phyloP scores from a whole-genome alignment of 1,140 invertebrate genomes.

The Heliconius melpomene region DNA sequence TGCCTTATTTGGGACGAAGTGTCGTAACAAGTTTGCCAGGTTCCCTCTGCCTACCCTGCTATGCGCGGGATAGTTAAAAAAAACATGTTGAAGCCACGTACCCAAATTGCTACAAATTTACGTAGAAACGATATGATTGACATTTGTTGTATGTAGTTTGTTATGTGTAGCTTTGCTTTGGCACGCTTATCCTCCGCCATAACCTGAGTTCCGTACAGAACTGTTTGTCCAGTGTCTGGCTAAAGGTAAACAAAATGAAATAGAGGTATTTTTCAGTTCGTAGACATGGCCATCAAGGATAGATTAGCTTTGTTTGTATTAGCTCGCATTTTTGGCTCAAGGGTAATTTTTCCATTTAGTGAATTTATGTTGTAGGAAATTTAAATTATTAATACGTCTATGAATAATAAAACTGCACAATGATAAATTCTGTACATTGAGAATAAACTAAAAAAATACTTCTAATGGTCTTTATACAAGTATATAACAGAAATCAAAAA shows the following conservation, averaged over 20 bases:
- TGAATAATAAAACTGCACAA: neutral
- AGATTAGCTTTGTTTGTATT: neutral
- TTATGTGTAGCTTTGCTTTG: neutral
- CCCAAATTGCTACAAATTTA: neutral
- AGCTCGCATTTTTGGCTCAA: constrained; percentile 6
- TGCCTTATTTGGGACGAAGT: too few species aligned
- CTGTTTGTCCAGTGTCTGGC: constrained; percentile 22
- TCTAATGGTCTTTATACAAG: neutral
- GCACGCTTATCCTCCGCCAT: neutral
- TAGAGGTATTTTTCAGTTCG: neutral
- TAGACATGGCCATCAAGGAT: constrained; percentile 11
- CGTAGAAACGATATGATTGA: neutral
- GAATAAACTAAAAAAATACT: neutral
- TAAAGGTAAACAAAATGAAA: constrained; percentile 16
- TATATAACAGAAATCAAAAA: neutral
- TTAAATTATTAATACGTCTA: neutral
- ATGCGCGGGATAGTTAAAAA: too few species aligned
- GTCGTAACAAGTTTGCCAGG: too few species aligned
- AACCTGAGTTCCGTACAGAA: constrained; percentile 11
- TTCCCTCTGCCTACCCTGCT: too few species aligned
- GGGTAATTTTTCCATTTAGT: neutral
- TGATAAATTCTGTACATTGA: too few species aligned
- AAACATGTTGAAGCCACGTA: neutral
- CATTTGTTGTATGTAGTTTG: neutral
- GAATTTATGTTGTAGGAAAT: constrained; percentile 6